These are phyloP conservation scores for Ficedula albicollis DNA, from an alignment of 2,797 vertebrate species.

Conservation along the genomic window DNA sequence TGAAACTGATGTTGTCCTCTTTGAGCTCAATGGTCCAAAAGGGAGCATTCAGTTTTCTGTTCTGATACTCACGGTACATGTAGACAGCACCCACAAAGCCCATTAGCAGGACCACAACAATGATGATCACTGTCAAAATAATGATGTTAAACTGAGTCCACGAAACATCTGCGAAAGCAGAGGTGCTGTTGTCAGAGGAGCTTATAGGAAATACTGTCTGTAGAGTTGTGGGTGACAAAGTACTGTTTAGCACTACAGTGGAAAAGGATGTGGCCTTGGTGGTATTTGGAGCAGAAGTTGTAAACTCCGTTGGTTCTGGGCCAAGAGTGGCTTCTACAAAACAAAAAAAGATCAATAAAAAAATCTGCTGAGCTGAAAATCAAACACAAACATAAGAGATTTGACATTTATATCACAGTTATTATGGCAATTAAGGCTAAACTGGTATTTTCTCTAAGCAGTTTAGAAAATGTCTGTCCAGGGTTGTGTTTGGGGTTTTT, in stretches of 20 bases:
- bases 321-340: constrained; percentile 68
- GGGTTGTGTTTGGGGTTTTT: background rate
- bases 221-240: constrained; percentile 57
- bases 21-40: constrained; percentile 99
- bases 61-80: constrained; percentile 94
- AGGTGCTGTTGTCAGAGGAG: constrained; percentile 88
- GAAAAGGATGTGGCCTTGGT: constrained; percentile 61
- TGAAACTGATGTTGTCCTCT: constrained; percentile 99
- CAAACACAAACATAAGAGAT: background rate
- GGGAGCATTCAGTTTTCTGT: constrained; percentile 95
- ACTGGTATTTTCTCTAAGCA: background rate
- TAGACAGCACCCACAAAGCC: constrained; percentile 95
- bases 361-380: constrained; percentile 35
- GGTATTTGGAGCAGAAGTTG: constrained; percentile 67
- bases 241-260: constrained; percentile 72
- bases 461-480: background rate
- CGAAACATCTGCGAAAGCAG: constrained; percentile 89
- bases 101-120: constrained; percentile 92
- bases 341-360: constrained; percentile 54
- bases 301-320: constrained; percentile 61
- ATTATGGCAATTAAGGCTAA: background rate
- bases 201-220: constrained; percentile 78
- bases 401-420: background rate
- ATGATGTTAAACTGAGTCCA: constrained; percentile 99
- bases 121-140: constrained; percentile 94